Evolutionary conservation across 2,888 invertebrate species (phyloP).

Genomic region (Sisyra terminalis): DNA sequence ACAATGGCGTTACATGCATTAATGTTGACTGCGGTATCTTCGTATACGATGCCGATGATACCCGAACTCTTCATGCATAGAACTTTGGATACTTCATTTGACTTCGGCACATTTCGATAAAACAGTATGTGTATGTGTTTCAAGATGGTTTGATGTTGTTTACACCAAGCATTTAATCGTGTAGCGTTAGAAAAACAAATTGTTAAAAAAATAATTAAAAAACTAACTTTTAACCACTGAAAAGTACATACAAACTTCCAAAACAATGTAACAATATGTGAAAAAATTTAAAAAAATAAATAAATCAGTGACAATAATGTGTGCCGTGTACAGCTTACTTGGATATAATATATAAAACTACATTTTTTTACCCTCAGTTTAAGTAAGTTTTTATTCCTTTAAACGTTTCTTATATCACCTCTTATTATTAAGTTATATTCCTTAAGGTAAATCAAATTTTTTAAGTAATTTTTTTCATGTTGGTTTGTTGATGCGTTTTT

Average conservation of each 20-base stretch:
- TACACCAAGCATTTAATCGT: not conserved
- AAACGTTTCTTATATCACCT: too few species aligned
- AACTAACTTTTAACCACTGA: too few species aligned
- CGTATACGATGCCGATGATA: not conserved
- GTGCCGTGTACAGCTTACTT: constrained; percentile 20
- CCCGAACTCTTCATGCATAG: too few species aligned
- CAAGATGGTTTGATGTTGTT: constrained; percentile 5
- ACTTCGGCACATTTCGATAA: not conserved
- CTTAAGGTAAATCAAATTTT: too few species aligned
- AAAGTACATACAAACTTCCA: not conserved
- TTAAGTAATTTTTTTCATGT: not conserved
- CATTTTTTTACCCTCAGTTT: constrained; percentile 9
- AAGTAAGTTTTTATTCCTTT: constrained; percentile 7
- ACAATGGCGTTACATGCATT: too few species aligned
- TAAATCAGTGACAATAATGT: constrained; percentile 26
- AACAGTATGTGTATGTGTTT: constrained; percentile 1
- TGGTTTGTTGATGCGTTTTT: not conserved
- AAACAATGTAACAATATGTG: constrained; percentile 5
- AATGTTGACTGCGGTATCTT: not conserved
- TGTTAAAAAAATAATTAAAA: too few species aligned
- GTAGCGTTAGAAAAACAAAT: too few species aligned
- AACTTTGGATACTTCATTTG: not conserved
- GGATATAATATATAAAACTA: constrained; percentile 17
- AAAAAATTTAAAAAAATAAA: constrained; percentile 4
- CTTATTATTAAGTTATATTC: too few species aligned